Evolutionary conservation across 2,797 vertebrate genomes (phyloP), one percentile per base, ranked within the genome.

Genomic region (Discoglossus pictus): DNA sequence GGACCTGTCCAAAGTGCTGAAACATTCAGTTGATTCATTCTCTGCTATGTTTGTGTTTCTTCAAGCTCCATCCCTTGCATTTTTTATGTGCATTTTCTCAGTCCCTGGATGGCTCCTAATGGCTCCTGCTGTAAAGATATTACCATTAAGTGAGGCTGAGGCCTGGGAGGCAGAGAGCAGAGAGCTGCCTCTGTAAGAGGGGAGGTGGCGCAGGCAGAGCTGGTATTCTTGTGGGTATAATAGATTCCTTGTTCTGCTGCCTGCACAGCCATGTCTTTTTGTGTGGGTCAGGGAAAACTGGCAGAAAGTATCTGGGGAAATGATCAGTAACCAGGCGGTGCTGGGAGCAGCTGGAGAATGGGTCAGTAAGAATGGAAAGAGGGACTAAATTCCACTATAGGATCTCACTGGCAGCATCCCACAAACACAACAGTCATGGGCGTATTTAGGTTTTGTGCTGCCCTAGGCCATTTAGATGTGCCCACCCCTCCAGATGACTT

Each of bases 1-100:
- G 21, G 35, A 36, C 36, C 53, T 71, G 61, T 65, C 61, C 61
- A 59, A 15, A 27, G 61, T 71, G 46, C 68, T 71, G 68, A 59
- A 58, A 8, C 17, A 21, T 6, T 17, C 6, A 1, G 36, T 2
- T 3, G 27, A 16, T 21, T 21, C 8, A 9, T 10, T 15, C 5
- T 39, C 42, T 15, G 24, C 20, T 11, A 13, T 42, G 6, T 4
- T 16, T 42, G 3, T 4, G 39, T 42, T 42, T 15, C 12, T 17
- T 15, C 35, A 18, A 53, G 20, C 12, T 11, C n/a, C 27, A 43
- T 12, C 1, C 12, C 16, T 31, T 51, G 6, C 34, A 66, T 68
- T 15, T 46, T 51, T 60, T 18, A 25, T 20, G 7, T 54, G n/a
- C 39, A 39, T 54, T 47, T 34, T 1, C 27, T 13, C 27, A 9